phyloP scores from a whole-genome alignment of 2,888 invertebrate species.

The Gymnosoma rotundatum region DNA sequence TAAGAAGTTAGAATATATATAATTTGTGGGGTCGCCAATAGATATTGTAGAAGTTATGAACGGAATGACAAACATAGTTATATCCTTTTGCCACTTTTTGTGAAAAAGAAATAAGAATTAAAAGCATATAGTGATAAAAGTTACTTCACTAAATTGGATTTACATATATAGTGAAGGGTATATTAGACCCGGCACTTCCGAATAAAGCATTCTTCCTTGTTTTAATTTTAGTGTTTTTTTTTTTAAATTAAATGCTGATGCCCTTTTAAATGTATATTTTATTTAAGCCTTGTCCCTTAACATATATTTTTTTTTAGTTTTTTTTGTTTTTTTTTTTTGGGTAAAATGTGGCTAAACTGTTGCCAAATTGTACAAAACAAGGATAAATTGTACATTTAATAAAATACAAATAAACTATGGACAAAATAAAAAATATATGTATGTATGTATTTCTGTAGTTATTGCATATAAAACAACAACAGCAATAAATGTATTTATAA shows the following conservation, averaged over 20 bases:
- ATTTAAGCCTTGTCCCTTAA: conserved; percentile 38
- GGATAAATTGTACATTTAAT: conserved; percentile 69
- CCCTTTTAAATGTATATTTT: conserved; percentile 45
- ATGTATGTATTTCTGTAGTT: conserved; percentile 1
- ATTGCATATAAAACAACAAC: not conserved
- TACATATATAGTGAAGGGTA: no score
- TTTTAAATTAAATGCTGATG: conserved; percentile 12
- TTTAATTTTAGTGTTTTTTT: not conserved
- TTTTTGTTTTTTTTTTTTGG: conserved; percentile 12
- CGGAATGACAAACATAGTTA: no score
- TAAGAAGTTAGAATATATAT: no score
- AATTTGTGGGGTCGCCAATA: no score
- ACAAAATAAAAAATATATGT: conserved; percentile 23
- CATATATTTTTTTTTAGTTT: no score
- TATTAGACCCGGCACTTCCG: no score
- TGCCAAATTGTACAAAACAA: conserved; percentile 69
- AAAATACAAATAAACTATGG: conserved; percentile 66
- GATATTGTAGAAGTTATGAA: no score
- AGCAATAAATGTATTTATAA: conserved; percentile 29
- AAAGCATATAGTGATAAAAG: no score
- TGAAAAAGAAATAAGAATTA: no score
- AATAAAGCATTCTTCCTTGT: no score
- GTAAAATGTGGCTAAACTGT: conserved; percentile 67
- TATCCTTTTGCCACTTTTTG: no score
- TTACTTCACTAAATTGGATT: no score